phyloP scores from a whole-genome alignment of 37 sponge, comb jelly and placozoan genomes.

The Aplysina aerophoba region DNA sequence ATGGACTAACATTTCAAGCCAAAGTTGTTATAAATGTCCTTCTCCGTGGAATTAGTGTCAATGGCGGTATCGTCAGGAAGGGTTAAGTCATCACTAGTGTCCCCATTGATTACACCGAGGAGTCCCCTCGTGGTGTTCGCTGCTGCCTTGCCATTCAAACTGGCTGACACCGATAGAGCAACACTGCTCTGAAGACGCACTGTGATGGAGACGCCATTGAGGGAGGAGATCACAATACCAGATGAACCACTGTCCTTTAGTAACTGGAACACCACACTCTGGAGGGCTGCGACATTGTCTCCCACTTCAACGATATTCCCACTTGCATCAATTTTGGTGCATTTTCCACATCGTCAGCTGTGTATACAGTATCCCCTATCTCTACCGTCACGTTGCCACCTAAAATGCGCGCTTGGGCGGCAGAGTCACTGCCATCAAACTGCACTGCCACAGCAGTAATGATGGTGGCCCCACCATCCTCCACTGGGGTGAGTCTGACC shows the following conservation, averaged over 20 bases:
- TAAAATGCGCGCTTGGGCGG: conserved; percentile 4
- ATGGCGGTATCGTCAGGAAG: conserved; percentile 42
- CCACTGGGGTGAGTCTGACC: conserved; percentile 14
- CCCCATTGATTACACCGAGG: conserved; percentile 55
- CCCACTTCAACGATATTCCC: neutral
- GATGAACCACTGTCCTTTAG: too few relatives aligned
- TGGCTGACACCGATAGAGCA: neutral
- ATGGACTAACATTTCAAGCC: conserved; percentile 53
- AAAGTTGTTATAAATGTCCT: conserved; percentile 59
- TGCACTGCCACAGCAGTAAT: conserved; percentile 34
- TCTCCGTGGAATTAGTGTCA: conserved; percentile 20
- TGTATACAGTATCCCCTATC: neutral
- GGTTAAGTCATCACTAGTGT: conserved; percentile 48
- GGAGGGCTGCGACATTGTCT: neutral
- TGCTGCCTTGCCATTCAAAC: conserved; percentile 3
- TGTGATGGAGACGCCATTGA: conserved; percentile 28
- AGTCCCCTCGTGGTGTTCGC: conserved; percentile 47
- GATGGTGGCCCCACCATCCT: conserved; percentile 31
- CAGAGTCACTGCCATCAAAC: conserved; percentile 9
- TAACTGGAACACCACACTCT: too few relatives aligned
- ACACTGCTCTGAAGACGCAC: neutral
- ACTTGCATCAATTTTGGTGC: neutral
- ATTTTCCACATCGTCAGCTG: neutral
- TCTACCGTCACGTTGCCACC: neutral
- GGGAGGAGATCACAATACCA: conserved; percentile 35